Evolutionary conservation across 2,797 vertebrate species (phyloP), one percentile per base, ranked within the genome.

Genomic region (Tapirus indicus): DNA sequence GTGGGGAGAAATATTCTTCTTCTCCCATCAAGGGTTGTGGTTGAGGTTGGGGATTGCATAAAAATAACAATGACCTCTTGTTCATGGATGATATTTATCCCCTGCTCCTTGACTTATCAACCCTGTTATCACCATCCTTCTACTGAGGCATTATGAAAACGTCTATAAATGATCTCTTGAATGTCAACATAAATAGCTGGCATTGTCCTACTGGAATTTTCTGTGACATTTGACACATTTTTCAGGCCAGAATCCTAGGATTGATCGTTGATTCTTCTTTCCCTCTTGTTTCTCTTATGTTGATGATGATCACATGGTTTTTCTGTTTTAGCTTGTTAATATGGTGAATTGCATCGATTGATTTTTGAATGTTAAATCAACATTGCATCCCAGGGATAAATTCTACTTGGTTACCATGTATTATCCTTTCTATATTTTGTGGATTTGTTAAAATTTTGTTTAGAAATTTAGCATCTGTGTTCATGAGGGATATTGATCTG

Each of bases 401-500:
- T 71, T 80, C 41, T 80, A 29, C 25, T 44, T 75, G 54, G 35
- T 56, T 38, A 66, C 27, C 10, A 69, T 79, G 18, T 71, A 29
- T 68, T 69, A 44, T 80, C 44, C 7, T 91, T 91, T 88, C 35
- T 78, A 12, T 60, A 23, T 60, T 64, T 64, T 86, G 4, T 35
- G 93, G 72, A 78, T 75, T 88, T 93, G 35, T 71, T 71, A 85
- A 91, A 69, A 69, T 92, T 62, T 85, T 60, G 18, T 88, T 88
- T 47, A 84, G 85, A 69, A 72, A 79, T 90, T 25, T 78, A 52
- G 21, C 9, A 12, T 58, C 23, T 64, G 8, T 68, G 14, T 88
- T 69, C 69, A 88, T 62, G 56, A 90, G n/a, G 14, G 14, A 32
- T 60, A 62, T 68, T 60, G 44, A 38, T 44, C 18, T 68, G n/a